Conservation (phyloP, 2,888 invertebrate species). For the Acrobeloides nanus region DNA sequence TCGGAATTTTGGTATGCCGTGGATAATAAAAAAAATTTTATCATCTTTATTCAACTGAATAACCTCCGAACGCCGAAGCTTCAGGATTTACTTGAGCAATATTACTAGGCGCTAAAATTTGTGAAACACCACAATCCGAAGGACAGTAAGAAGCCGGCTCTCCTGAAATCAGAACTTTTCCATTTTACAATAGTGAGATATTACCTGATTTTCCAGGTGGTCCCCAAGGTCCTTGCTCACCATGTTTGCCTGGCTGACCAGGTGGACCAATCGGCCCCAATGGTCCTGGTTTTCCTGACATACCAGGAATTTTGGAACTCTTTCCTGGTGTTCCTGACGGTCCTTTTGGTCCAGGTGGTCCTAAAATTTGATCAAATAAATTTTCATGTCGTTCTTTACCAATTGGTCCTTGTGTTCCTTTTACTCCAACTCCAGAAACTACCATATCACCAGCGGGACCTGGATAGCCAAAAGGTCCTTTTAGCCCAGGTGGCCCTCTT, state of each 20-base stretch:
- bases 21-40: too few relatives aligned
- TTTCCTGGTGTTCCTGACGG: constrained; percentile 35
- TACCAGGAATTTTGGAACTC: constrained; percentile 11
- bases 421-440: constrained; percentile 45
- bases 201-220: constrained; percentile 47
- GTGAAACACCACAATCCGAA: constrained; percentile 46
- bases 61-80: too few relatives aligned
- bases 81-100: too few relatives aligned
- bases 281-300: constrained; percentile 38
- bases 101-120: constrained; percentile 42
- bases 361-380: neutral
- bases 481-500: constrained; percentile 31
- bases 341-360: constrained; percentile 14
- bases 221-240: constrained; percentile 41
- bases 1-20: too few relatives aligned
- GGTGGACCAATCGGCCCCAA: constrained; percentile 36
- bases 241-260: constrained; percentile 34
- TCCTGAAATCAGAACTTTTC: too few relatives aligned
- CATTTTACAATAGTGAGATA: too few relatives aligned
- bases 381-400: constrained; percentile 17
- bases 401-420: constrained; percentile 47
- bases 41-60: too few relatives aligned
- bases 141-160: constrained; percentile 46
- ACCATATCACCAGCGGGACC: constrained; percentile 36
- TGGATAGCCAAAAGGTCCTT: constrained; percentile 37